Evolutionary conservation across 2,797 vertebrate genomes (phyloP).

Genomic region (Acanthurus tractus): DNA sequence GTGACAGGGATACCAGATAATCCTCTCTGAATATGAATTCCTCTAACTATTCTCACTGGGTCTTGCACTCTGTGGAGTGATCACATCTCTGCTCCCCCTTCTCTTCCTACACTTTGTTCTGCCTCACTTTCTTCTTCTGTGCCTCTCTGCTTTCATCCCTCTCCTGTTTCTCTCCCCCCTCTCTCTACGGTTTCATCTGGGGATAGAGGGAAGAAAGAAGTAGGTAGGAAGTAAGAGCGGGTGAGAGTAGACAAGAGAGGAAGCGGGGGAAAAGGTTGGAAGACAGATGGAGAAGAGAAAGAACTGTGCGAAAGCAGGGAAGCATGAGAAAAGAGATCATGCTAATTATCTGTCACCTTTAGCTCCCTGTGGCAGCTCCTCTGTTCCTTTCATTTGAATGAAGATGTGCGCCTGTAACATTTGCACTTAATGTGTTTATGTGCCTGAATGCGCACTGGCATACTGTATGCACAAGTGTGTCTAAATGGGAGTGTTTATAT

Average conservation of each 20-base stretch:
- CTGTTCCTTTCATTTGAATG: conserved; percentile 32
- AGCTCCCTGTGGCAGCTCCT: conserved; percentile 16
- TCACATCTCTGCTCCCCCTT: background rate
- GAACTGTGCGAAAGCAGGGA: conserved; percentile 4
- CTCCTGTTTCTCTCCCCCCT: background rate
- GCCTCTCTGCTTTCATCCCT: conserved; percentile 7
- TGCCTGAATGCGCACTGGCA: conserved; percentile 19
- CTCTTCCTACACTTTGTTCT: conserved; percentile 5
- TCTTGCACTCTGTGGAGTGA: conserved; percentile 32
- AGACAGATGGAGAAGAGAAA: background rate
- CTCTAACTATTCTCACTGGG: conserved; percentile 17
- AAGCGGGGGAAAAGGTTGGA: no score
- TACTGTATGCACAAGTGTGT: background rate
- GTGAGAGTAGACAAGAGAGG: no score
- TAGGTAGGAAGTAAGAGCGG: background rate
- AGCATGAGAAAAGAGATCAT: conserved; percentile 60
- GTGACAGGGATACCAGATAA: conserved; percentile 59
- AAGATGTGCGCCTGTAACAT: conserved; percentile 8
- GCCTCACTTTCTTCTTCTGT: conserved; percentile 5
- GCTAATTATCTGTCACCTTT: conserved; percentile 67
- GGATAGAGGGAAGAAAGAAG: conserved; percentile 1
- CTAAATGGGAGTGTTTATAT: background rate
- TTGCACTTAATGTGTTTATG: conserved; percentile 28
- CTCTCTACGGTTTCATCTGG: conserved; percentile 2
- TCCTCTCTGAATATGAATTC: conserved; percentile 61